A percentile compares a stretch with the other conserved stretches of the same genome.
phyloP scores from a whole-genome alignment of 2,113 vertebrate species.

The Mormyrus lacerda region DNA sequence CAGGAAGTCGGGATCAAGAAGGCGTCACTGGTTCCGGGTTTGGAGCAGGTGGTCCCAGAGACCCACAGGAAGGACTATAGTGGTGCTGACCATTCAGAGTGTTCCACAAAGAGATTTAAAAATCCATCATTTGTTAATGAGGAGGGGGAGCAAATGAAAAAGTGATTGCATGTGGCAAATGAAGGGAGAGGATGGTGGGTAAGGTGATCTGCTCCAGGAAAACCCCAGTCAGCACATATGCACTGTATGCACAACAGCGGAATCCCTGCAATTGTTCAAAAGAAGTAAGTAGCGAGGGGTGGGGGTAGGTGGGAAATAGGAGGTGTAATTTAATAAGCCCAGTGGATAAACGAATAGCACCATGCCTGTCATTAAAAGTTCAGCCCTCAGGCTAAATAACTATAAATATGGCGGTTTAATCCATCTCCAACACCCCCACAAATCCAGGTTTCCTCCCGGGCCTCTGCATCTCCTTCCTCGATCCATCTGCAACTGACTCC shows the following conservation, averaged over 20 bases:
- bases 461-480: conserved; percentile 26
- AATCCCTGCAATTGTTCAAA: conserved; percentile 16
- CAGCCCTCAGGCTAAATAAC: not conserved
- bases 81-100: not conserved
- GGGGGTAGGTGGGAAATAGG: not conserved
- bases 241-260: not conserved
- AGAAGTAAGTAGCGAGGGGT: not conserved
- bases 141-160: not conserved
- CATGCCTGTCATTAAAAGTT: conserved; percentile 3
- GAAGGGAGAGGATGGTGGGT: not conserved
- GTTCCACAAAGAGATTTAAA: not conserved
- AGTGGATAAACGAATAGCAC: not conserved
- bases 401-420: not conserved
- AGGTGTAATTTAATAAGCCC: not conserved
- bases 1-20: not conserved
- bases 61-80: not conserved
- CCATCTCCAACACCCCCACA: not conserved
- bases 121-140: not conserved
- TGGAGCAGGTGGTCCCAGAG: not conserved
- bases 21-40: not conserved
- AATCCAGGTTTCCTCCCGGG: not conserved
- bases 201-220: not conserved
- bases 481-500: conserved; percentile 45
- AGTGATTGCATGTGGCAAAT: not conserved
- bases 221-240: not conserved